Evolutionary conservation across 2,797 vertebrate species (phyloP).

Genomic region (Poeciliopsis turneri): DNA sequence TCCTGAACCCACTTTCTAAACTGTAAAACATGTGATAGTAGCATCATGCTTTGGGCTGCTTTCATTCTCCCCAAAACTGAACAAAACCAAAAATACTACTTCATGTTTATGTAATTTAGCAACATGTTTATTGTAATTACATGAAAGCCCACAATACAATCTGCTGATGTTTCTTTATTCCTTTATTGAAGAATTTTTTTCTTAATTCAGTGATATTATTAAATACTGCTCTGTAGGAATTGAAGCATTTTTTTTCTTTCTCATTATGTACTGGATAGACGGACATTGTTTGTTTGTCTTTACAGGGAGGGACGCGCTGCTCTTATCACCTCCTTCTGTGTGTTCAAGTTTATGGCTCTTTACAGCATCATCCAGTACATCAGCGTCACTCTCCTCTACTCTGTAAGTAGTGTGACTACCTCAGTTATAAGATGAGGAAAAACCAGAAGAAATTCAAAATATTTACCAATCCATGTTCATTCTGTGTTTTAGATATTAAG

Average conservation of each 20-base stretch:
- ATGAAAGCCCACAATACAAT: background rate
- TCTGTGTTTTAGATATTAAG: constrained; percentile 85
- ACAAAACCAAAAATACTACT: too few species aligned
- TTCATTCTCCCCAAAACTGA: too few species aligned
- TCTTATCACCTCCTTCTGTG: constrained; percentile 98
- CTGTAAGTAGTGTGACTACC: constrained; percentile 79
- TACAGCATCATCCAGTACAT: constrained; percentile 99
- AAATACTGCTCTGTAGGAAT: background rate
- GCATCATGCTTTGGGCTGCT: background rate
- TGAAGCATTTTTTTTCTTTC: accelerated
- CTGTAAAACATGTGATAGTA: background rate
- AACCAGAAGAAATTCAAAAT: background rate
- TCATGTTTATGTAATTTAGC: background rate
- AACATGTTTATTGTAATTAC: background rate
- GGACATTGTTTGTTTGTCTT: constrained; percentile 33
- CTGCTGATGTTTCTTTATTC: background rate
- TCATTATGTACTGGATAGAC: background rate
- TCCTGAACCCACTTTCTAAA: background rate
- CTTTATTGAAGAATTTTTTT: background rate
- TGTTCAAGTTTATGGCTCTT: constrained; percentile 99
- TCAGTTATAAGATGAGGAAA: background rate
- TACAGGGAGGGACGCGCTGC: constrained; percentile 96
- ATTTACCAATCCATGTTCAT: background rate
- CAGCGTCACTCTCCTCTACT: constrained; percentile 96
- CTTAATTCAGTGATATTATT: background rate